These are phyloP conservation scores for Stenolophus ochropezus DNA, from an alignment of 2,888 invertebrate genomes.

Conservation along the genomic window DNA sequence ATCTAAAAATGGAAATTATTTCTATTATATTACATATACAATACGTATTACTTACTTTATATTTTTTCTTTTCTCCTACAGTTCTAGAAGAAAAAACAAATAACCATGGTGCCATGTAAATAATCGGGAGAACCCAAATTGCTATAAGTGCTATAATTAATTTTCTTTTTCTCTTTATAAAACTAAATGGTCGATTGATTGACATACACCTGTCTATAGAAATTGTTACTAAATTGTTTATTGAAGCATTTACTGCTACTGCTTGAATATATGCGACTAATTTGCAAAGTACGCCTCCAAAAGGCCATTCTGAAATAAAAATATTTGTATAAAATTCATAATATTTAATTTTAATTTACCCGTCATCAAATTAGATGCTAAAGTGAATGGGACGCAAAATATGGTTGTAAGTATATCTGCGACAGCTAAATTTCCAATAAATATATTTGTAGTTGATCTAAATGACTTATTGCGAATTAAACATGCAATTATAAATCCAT, in stretches of 20 bases:
- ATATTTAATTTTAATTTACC: constrained; percentile 8
- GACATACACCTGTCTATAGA: constrained; percentile 47
- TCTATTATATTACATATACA: background rate
- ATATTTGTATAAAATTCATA: background rate
- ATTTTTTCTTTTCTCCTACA: background rate
- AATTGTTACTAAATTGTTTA: constrained; percentile 47
- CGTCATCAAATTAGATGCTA: constrained; percentile 30
- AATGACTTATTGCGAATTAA: constrained; percentile 8
- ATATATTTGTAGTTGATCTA: constrained; percentile 49
- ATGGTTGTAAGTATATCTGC: constrained; percentile 40
- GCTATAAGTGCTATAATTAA: constrained; percentile 1
- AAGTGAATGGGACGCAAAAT: constrained; percentile 50
- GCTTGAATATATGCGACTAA: constrained; percentile 45
- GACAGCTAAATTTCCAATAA: constrained; percentile 51
- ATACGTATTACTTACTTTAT: background rate
- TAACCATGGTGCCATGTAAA: constrained; percentile 42
- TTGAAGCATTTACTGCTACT: constrained; percentile 47
- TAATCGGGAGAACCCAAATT: constrained; percentile 17
- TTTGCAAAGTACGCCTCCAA: constrained; percentile 41
- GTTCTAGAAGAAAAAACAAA: constrained; percentile 46
- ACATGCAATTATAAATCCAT: constrained; percentile 30
- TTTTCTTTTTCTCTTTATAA: constrained; percentile 11
- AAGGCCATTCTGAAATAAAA: constrained; percentile 47
- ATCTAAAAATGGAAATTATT: constrained; percentile 30
- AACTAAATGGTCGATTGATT: constrained; percentile 39